Evolutionary conservation across 2,888 invertebrate species (phyloP).

Genomic region (Callyntrura sp.): DNA sequence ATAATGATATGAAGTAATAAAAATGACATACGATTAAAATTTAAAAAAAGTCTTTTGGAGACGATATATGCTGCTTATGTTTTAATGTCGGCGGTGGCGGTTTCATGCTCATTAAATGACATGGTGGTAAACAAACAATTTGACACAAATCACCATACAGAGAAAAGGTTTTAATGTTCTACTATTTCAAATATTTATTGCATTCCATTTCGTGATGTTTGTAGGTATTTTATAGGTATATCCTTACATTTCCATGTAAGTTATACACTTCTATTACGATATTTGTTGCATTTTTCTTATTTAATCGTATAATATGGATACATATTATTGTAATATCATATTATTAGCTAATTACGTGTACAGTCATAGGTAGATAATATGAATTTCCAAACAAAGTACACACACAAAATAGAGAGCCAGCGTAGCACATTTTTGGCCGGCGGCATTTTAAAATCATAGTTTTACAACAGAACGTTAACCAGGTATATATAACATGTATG

Average conservation of each 20-base stretch:
- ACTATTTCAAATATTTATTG: conserved; percentile 30
- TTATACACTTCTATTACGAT: neutral
- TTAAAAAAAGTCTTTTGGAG: neutral
- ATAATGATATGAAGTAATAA: neutral
- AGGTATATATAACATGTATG: too few relatives aligned
- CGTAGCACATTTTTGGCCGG: neutral
- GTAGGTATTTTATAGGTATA: neutral
- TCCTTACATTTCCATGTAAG: neutral
- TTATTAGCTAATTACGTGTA: neutral
- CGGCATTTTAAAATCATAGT: too few relatives aligned
- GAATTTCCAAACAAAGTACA: neutral
- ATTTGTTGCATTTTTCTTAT: conserved; percentile 35
- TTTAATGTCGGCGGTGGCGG: too few relatives aligned
- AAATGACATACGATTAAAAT: neutral
- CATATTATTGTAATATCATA: too few relatives aligned
- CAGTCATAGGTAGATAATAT: neutral
- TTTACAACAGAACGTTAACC: too few relatives aligned
- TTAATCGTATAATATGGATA: neutral
- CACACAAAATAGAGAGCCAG: neutral
- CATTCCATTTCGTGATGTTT: conserved; percentile 35
- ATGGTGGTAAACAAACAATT: neutral
- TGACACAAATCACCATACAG: neutral
- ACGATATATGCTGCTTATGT: neutral
- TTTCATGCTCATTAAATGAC: too few relatives aligned
- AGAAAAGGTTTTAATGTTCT: conserved; percentile 1